Evolutionary conservation across 1,140 invertebrate genomes (phyloP).

Genomic region (Aphaenogaster ashmeadi): DNA sequence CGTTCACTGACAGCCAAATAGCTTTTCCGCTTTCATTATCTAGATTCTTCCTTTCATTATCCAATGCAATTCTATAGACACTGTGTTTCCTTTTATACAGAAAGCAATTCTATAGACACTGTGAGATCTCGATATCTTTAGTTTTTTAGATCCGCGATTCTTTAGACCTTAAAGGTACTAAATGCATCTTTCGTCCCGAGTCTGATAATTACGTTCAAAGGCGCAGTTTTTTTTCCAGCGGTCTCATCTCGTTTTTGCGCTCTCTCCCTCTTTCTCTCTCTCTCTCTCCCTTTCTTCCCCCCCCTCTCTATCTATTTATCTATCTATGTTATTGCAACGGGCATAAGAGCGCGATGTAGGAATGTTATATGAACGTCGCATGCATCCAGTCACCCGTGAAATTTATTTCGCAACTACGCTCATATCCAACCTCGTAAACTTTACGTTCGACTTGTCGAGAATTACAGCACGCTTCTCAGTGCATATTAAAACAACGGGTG

Average conservation of each 20-base stretch:
- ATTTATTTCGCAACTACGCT: constrained; percentile 74
- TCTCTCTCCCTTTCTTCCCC: background rate
- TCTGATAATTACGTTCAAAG: background rate
- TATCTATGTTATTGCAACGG: background rate
- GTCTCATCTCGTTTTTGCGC: background rate
- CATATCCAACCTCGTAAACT: constrained; percentile 75
- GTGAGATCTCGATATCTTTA: background rate
- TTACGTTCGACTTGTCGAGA: constrained; percentile 74
- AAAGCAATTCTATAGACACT: background rate
- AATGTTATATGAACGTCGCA: background rate
- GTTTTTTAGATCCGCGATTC: background rate
- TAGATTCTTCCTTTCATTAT: background rate
- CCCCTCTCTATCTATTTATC: background rate
- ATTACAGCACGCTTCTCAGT: constrained; percentile 62
- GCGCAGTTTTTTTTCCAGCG: background rate
- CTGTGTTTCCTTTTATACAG: background rate
- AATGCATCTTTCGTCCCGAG: background rate
- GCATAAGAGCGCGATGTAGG: background rate
- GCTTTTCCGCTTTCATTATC: background rate
- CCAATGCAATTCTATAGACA: background rate
- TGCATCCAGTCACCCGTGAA: constrained; percentile 50
- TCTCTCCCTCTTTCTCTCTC: too few species aligned
- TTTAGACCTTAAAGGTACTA: background rate
- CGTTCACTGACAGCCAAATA: background rate
- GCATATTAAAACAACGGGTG: constrained; percentile 54